Base-by-base conservation (phyloP, 2,888 invertebrate genomes). In the Drosophila affinis region DNA sequence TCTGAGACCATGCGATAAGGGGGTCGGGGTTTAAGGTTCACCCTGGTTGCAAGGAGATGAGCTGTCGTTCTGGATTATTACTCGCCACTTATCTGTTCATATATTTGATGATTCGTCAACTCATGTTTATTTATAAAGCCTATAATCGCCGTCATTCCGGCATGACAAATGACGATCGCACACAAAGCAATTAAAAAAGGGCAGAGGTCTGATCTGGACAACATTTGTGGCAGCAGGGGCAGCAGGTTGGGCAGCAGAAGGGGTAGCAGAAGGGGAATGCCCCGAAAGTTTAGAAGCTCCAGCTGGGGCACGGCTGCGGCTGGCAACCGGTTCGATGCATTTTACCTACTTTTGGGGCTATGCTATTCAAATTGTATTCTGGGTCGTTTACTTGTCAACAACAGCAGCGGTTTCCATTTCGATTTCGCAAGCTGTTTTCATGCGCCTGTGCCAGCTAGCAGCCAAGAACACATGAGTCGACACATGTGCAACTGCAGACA, bases 401-500 rank as follows among this genome's bases (percentile, higher is more conserved):
- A 52, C 53, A 63, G 52, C 53, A 63, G 54, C 18, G 34, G 53
- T 54, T 58, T 62, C 49, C 72, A 55, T 59, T 72, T 63, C 49
- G 51, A 56, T 76, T 72, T 58, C 68, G 65, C 65, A 76, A 73
- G 34, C 49, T 3, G 45, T 34, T 53, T 67, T 45, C 47, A 39
- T 52, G 14, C 44, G 59, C 51, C 49, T 29, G 27, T 21, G 3
- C 56, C 39, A 58, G 6, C 34, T 3, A 12, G 1, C 39, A 39
- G 39, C 14, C n/a, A 39, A 55, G 77, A 82, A 85, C 59, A 61
- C 45, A 63, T 17, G 27, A 51, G 67, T 56, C 70, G 68, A 62
- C 72, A 72, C 39, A 74, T 56, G 62, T 67, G 51, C 72, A 76
- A 68, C 17, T 67, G 65, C 65, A 67, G 39, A 51, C n/a, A n/a